Base-by-base conservation (phyloP, 2,797 vertebrate species). In the Molothrus aeneus region DNA sequence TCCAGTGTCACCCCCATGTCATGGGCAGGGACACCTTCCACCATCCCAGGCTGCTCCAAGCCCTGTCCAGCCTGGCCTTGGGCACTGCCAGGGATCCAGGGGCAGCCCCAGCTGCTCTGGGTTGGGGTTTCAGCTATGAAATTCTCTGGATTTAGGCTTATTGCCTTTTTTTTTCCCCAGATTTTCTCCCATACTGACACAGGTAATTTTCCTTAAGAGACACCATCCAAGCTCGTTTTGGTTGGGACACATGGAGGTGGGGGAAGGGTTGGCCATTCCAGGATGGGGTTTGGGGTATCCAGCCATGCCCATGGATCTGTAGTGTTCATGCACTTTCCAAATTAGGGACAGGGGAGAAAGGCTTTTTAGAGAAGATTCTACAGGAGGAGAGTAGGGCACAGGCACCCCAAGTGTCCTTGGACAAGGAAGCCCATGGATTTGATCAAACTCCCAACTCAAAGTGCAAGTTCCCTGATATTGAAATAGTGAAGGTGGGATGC, bases 31-130 rank as follows among this genome's bases (percentile, higher is more conserved):
- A 66, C 45, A 59, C 6, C 8, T 74, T 1, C 48, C 48, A 75
- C 22, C 0, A 0, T 19, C 32, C 78, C 64, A 63, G 48, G 28
- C 0, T 25, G 56, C 7, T 75, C 48, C 71, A 50, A 50, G 16
- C 18, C 34, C 54, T 2, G 2, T 60, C 53, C 77, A 61, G 0
- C 40, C 56, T n/a, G 42, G 13, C 26, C 42, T 56, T 42, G 79
- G 22, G 1, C 32, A 48, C 10, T 75, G 0, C 63, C 78, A 75
- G 40, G 48, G 54, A 36, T 36, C 19, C 54, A 53, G 56, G 18
- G 31, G 21, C 63, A 36, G 31, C 48, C 70, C 5, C 63, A 61
- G 56, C 26, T 42, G 0, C 54, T 24, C 70, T 56, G 48, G 34
- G 2, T 19, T 45, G 32, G 18, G 13, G 2, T 34, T 88, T 86